phyloP scores from a whole-genome alignment of 1,140 invertebrate species.

The Adelges cooleyi region DNA sequence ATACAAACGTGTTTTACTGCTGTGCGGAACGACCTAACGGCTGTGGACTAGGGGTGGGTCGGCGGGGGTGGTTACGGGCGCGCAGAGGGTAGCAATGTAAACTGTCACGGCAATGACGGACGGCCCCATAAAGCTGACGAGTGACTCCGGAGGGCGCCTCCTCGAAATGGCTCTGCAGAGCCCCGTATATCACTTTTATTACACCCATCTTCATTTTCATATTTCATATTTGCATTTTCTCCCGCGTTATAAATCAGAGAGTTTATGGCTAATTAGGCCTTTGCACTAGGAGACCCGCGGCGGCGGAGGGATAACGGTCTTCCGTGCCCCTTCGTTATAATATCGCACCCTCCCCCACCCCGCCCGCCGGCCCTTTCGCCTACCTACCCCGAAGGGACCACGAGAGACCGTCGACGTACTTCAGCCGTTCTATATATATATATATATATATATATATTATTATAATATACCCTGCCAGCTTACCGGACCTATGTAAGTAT shows the following conservation, averaged over 20 bases:
- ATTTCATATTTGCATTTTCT: constrained; percentile 62
- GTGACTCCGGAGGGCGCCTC: constrained; percentile 46
- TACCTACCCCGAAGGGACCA: no score
- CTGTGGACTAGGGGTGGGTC: constrained; percentile 29
- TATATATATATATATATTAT: no score
- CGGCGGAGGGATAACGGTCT: constrained; percentile 21
- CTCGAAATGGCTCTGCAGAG: constrained; percentile 58
- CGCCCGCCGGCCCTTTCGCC: no score
- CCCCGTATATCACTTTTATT: constrained; percentile 66
- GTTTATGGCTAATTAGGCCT: constrained; percentile 58
- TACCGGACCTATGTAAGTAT: no score
- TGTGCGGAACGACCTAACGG: constrained; percentile 30
- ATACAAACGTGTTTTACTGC: no score
- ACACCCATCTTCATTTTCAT: constrained; percentile 68
- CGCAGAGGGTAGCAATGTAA: constrained; percentile 43
- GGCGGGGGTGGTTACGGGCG: neutral
- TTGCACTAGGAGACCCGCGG: constrained; percentile 31
- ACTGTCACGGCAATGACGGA: constrained; percentile 54
- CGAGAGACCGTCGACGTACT: no score
- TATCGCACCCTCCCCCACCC: neutral
- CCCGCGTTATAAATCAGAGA: constrained; percentile 50
- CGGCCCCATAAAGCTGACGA: constrained; percentile 50
- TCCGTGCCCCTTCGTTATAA: neutral
- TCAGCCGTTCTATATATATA: no score
- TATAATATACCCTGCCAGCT: no score